These are phyloP conservation scores for Antheraea pernyi DNA, from an alignment of 1,140 invertebrate genomes.

Conservation along the genomic window DNA sequence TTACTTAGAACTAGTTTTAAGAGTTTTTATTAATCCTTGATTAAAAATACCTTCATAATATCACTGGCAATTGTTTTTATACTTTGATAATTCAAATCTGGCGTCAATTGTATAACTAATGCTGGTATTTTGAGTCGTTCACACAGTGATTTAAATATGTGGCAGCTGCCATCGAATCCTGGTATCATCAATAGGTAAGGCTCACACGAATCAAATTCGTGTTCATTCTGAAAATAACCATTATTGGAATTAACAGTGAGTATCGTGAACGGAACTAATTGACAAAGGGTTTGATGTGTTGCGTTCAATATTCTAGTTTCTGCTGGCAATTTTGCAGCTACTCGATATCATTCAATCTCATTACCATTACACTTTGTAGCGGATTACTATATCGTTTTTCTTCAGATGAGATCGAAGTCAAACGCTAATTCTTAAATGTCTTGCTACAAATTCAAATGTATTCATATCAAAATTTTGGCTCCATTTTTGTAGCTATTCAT, in stretches of 20 bases:
- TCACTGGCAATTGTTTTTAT: constrained; percentile 1
- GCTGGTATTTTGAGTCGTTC: constrained; percentile 5
- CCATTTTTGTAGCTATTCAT: too few species aligned
- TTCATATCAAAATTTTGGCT: too few species aligned
- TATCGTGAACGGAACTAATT: neutral
- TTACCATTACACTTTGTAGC: too few species aligned
- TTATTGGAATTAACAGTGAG: neutral
- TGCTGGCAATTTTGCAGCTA: too few species aligned
- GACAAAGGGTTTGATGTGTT: neutral
- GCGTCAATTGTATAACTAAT: neutral
- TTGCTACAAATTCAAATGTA: too few species aligned
- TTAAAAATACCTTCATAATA: constrained; percentile 6
- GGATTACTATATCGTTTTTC: too few species aligned
- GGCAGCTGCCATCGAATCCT: constrained; percentile 8
- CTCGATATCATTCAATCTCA: too few species aligned
- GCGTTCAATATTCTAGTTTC: neutral
- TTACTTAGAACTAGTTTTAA: too few species aligned
- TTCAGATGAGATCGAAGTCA: too few species aligned
- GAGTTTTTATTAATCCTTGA: neutral
- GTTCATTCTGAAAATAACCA: neutral
- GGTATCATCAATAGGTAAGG: constrained; percentile 8
- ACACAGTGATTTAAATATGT: neutral
- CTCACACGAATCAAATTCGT: neutral
- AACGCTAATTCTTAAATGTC: too few species aligned
- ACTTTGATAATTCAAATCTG: constrained; percentile 4